phyloP scores from a whole-genome alignment of 2,797 vertebrate genomes.

The Antrozous pallidus region DNA sequence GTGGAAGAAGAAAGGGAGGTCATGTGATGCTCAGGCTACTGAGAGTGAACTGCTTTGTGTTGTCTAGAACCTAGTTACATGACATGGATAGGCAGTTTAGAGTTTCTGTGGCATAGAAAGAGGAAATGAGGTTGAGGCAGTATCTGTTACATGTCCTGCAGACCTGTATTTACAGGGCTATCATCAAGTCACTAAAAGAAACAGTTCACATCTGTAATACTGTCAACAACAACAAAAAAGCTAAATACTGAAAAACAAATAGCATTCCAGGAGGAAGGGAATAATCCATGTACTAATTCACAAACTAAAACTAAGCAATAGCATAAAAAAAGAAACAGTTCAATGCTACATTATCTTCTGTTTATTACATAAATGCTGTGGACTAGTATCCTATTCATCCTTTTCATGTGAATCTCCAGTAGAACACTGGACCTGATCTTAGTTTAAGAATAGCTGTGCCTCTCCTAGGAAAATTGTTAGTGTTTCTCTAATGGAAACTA shows the following conservation, averaged over 20 bases:
- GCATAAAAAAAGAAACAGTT: neutral
- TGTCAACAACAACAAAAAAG: too few species aligned
- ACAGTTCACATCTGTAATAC: neutral
- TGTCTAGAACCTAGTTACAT: neutral
- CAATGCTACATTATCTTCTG: neutral
- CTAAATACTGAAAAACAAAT: too few species aligned
- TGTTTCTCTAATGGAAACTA: neutral
- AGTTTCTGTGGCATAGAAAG: neutral
- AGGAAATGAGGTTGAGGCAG: accelerated
- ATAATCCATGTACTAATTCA: too few species aligned
- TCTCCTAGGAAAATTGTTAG: neutral
- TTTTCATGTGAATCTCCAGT: neutral
- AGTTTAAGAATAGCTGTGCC: neutral
- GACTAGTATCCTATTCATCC: neutral
- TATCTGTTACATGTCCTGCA: neutral
- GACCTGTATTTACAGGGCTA: neutral
- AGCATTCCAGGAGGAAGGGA: too few species aligned
- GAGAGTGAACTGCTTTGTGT: neutral
- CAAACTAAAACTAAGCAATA: too few species aligned
- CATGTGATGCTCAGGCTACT: neutral
- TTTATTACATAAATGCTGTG: neutral
- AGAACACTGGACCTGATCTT: neutral
- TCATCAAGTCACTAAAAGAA: neutral
- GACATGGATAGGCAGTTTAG: neutral
- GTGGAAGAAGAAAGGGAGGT: neutral